Evolutionary conservation across 2,888 invertebrate genomes (phyloP).

Genomic region (Piscicola geometra): DNA sequence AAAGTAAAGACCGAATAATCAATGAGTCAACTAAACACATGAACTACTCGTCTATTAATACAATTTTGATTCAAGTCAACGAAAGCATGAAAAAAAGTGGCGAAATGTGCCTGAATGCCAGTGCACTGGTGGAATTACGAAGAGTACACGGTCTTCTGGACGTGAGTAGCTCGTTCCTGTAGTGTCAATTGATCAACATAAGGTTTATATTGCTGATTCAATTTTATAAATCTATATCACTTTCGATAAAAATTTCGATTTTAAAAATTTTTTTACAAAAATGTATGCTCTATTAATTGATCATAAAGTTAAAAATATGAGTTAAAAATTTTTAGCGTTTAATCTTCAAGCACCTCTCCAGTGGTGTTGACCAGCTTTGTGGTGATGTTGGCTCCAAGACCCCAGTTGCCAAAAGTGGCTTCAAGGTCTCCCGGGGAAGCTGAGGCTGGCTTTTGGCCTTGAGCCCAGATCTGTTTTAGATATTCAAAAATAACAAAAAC

Average conservation of each 20-base stretch:
- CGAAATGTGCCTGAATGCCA: neutral
- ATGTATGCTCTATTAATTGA: neutral
- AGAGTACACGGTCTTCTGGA: constrained; percentile 57
- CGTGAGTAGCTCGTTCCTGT: constrained; percentile 59
- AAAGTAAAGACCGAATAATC: too few species aligned
- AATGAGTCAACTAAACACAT: too few species aligned
- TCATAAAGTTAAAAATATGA: neutral
- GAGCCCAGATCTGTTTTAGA: constrained; percentile 36
- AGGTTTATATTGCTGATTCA: neutral
- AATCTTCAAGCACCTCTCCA: constrained; percentile 51
- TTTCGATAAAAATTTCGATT: neutral
- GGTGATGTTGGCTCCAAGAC: constrained; percentile 57
- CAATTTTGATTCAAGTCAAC: neutral
- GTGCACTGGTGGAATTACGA: neutral
- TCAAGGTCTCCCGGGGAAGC: constrained; percentile 41
- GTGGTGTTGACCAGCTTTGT: constrained; percentile 58
- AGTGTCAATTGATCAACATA: constrained; percentile 29
- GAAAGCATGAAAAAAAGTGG: neutral
- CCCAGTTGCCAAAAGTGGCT: constrained; percentile 48
- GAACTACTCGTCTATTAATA: too few species aligned
- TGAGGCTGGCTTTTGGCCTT: constrained; percentile 20
- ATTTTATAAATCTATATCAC: neutral
- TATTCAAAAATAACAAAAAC: neutral
- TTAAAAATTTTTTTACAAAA: neutral
- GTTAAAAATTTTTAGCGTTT: neutral